A percentile compares a stretch with the other conserved stretches of the same genome.
phyloP scores from a whole-genome alignment of 2,797 vertebrate genomes.

The Australoheros facetus region DNA sequence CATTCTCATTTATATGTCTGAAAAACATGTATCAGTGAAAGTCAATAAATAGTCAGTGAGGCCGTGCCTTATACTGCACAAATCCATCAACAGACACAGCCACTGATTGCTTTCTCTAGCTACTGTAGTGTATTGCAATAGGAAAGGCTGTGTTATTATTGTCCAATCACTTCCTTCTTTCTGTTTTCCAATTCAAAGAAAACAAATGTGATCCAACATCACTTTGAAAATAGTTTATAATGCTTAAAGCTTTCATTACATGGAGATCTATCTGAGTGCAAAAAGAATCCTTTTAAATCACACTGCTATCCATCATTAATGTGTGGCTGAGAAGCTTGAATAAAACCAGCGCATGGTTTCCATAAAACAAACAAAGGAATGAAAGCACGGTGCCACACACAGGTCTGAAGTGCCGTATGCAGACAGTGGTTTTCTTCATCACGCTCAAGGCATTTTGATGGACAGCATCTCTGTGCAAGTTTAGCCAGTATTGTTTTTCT shows the following conservation, averaged over 20 bases:
- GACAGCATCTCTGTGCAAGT: background rate
- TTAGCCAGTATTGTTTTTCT: background rate
- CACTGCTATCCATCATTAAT: background rate
- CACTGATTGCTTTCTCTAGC: background rate
- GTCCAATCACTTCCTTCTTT: constrained; percentile 6
- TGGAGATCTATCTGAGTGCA: background rate
- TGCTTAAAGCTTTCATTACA: constrained; percentile 11
- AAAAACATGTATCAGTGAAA: background rate
- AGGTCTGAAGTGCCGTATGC: too few relatives aligned
- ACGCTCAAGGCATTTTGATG: background rate
- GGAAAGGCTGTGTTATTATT: background rate
- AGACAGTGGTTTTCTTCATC: background rate
- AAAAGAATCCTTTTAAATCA: constrained; percentile 6
- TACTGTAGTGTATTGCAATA: background rate
- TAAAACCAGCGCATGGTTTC: background rate
- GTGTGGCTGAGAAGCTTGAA: background rate
- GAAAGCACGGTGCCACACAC: background rate
- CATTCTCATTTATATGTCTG: background rate
- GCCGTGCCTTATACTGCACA: background rate
- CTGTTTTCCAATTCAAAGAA: background rate
- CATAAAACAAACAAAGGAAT: background rate
- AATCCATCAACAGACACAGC: background rate
- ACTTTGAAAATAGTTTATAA: background rate
- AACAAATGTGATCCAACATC: background rate
- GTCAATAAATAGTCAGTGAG: background rate